Conservation (phyloP, 2,797 vertebrate species). For the Emys orbicularis region DNA sequence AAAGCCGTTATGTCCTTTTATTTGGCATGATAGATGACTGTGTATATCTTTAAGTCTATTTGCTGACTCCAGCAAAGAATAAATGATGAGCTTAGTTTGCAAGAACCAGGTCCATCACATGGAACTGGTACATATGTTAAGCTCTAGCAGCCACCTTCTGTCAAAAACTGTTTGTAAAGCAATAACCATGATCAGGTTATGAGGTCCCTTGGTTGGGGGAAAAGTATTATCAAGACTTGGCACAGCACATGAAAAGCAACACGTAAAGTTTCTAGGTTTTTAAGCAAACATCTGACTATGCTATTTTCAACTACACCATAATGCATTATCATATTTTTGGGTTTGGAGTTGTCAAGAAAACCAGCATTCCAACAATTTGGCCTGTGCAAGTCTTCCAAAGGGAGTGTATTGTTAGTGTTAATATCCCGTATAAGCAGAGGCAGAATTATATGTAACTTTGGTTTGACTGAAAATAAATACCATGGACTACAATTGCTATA, state of each 20-base stretch:
- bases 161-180: conserved; percentile 92
- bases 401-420: conserved; percentile 91
- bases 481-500: conserved; percentile 97
- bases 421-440: conserved; percentile 98
- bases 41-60: conserved; percentile 93
- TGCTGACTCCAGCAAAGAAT: conserved; percentile 95
- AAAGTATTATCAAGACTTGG: conserved; percentile 91
- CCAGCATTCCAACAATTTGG: conserved; percentile 88
- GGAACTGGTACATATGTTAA: conserved; percentile 88
- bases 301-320: conserved; percentile 88
- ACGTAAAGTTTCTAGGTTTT: conserved; percentile 91
- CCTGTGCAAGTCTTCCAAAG: conserved; percentile 90
- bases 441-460: conserved; percentile 99
- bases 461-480: conserved; percentile 99
- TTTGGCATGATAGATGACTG: conserved; percentile 98
- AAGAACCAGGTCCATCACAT: conserved; percentile 88
- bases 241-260: conserved; percentile 93
- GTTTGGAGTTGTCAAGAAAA: conserved; percentile 87
- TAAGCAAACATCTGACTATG: conserved; percentile 91
- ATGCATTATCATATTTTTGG: conserved; percentile 87
- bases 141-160: conserved; percentile 91
- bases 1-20: conserved; percentile 95
- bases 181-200: conserved; percentile 92
- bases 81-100: conserved; percentile 93
- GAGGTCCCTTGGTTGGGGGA: conserved; percentile 93